Conservation (phyloP, 2,888 invertebrate species). For the Megalurothrips usitatus region DNA sequence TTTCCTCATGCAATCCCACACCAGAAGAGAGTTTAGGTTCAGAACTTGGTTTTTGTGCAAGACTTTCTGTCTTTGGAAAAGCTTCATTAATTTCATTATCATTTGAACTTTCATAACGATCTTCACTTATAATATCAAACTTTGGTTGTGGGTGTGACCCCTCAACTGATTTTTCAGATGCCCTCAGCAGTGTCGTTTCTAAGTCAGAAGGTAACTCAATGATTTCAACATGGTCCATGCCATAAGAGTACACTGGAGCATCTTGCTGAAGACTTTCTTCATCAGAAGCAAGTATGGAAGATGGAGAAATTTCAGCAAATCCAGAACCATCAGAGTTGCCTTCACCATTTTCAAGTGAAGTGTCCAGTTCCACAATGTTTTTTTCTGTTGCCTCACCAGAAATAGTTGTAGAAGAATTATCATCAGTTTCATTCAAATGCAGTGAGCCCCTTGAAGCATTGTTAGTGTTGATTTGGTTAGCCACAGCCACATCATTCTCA, state of each 20-base stretch:
- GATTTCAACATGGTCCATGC: conserved; percentile 50
- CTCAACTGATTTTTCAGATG: background rate
- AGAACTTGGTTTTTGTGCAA: background rate
- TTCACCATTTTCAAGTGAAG: background rate
- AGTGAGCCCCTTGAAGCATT: background rate
- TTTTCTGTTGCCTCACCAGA: background rate
- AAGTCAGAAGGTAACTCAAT: conserved; percentile 44
- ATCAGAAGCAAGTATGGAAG: background rate
- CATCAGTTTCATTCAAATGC: background rate
- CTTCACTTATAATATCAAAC: background rate
- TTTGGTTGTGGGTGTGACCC: background rate
- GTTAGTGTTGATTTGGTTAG: conserved; percentile 12
- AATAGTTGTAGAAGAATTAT: background rate
- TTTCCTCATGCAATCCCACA: conserved; percentile 32
- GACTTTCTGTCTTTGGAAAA: background rate
- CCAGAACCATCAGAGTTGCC: conserved; percentile 22
- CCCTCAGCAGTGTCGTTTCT: background rate
- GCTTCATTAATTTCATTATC: conserved; percentile 9
- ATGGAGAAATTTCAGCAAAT: background rate
- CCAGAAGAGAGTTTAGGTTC: conserved; percentile 22
- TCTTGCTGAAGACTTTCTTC: conserved; percentile 36
- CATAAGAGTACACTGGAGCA: conserved; percentile 44
- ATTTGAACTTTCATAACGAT: background rate
- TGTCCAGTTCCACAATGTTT: no score
- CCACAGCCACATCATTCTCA: conserved; percentile 4